Base-by-base conservation (phyloP, 2,888 invertebrate genomes). In the Molorchus minor region DNA sequence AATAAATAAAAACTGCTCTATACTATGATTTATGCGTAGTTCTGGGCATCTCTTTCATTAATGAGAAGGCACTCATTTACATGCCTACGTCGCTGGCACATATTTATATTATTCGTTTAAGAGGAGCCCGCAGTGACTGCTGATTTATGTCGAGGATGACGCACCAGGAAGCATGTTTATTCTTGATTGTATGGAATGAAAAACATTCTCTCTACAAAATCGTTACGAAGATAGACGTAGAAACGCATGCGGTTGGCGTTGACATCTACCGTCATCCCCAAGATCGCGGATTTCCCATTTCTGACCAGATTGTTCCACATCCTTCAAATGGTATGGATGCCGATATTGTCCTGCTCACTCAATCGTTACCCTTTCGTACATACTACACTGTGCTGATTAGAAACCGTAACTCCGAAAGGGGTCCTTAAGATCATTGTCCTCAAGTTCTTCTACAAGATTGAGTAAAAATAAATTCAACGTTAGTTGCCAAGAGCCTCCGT, bases 101-200 rank as follows among this genome's bases (percentile, higher is more conserved):
- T 35, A 47, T 17, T 47, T 35, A 47, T 35, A 47, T 35, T 47
- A 47, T 47, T 47, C 33, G 35, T 35, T 47, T 47, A 12, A 20
- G 10, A 35, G 35, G 35, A 19, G 33, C 35, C 19, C 25, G 29
- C 15, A 17, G 45, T 19, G 45, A 17, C 33, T 33, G 20, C 33
- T 47, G 47, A 47, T 47, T 47, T 47, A 47, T 40, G 40, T 3
- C 33, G 45, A 17, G 25, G 17, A n/a, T n/a, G n/a, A n/a, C n/a
- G n/a, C 33, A 45, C 4, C 25, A 25, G 45, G 35, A 35, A 16
- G 46, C n/a, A 33, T 21, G 21, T n/a, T 47, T 47, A 47, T 47
- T 47, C 35, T 47, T 16, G 13, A 13, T 21, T 29, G 13, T 25
- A 10, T 29, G n/a, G 15, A 40, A 16, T 16, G 16, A 17, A 13